Percentiles rank a stretch among this genome's conserved stretches.
Conservation (phyloP, 2,888 invertebrate genomes). For the Rhorus exstirpatorius region DNA sequence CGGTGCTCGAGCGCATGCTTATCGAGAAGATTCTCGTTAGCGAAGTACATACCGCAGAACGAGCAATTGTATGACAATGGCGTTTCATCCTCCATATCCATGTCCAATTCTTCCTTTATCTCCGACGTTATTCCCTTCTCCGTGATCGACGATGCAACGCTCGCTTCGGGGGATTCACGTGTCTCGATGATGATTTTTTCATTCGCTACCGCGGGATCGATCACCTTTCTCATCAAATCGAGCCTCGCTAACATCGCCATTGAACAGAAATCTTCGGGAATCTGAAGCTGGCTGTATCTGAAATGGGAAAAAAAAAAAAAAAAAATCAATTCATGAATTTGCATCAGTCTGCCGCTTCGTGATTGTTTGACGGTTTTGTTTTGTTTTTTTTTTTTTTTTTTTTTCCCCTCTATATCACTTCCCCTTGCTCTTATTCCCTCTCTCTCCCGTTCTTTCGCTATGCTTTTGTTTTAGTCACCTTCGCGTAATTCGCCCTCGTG, state of each 20-base stretch:
- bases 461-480: constrained; percentile 56
- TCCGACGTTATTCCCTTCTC: background rate
- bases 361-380: constrained; percentile 62
- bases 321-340: constrained; percentile 79
- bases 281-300: constrained; percentile 81
- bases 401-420: constrained; percentile 31
- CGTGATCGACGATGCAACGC: background rate
- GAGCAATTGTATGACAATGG: constrained; percentile 81
- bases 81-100: constrained; percentile 69
- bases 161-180: background rate
- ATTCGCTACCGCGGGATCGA: constrained; percentile 44
- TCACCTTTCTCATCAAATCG: constrained; percentile 79
- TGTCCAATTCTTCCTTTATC: constrained; percentile 57
- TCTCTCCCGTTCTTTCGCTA: constrained; percentile 40
- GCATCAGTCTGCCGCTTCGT: constrained; percentile 77
- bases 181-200: constrained; percentile 4
- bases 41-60: constrained; percentile 79
- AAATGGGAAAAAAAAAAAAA: too few species aligned
- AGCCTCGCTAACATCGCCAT: constrained; percentile 81
- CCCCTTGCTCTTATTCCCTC: constrained; percentile 39
- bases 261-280: constrained; percentile 79
- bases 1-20: constrained; percentile 79
- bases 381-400: constrained; percentile 49
- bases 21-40: constrained; percentile 76
- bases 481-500: background rate